Evolutionary conservation across 23 tunicate genomes (phyloP).

Genomic region (Ciona savignyi): DNA sequence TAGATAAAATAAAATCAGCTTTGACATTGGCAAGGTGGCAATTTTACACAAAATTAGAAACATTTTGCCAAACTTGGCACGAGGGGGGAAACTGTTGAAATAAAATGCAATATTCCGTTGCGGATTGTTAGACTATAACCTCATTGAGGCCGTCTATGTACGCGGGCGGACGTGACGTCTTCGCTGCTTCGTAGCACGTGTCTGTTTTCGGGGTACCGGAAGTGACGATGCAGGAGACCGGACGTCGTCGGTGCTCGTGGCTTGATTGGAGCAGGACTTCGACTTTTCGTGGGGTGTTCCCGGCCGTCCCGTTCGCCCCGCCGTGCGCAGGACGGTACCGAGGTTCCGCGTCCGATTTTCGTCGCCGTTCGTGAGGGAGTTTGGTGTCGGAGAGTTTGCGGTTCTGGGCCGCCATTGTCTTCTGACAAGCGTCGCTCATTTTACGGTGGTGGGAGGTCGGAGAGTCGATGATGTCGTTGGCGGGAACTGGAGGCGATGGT

Average conservation of each 20-base stretch:
- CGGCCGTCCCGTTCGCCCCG: constrained; percentile 8
- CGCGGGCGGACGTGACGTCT: constrained; percentile 14
- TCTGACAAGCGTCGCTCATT: constrained; percentile 66
- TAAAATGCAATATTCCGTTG: no score
- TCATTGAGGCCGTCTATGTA: constrained; percentile 20
- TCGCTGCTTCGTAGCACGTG: constrained; percentile 5
- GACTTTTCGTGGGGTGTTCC: constrained; percentile 28
- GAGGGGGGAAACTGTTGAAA: no score
- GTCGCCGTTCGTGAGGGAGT: constrained; percentile 9
- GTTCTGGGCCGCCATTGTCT: constrained; percentile 51
- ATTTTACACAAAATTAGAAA: no score
- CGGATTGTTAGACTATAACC: constrained; percentile 32
- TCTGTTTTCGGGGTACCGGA: background rate
- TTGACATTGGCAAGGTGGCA: no score
- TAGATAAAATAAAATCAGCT: no score
- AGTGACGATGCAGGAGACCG: constrained; percentile 21
- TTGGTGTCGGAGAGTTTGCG: constrained; percentile 34
- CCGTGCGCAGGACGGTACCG: background rate
- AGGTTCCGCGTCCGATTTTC: background rate
- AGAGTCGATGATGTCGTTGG: background rate
- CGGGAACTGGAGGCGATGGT: background rate
- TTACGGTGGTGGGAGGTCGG: constrained; percentile 12
- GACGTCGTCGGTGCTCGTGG: constrained; percentile 7
- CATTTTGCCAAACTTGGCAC: no score
- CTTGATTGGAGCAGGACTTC: constrained; percentile 24